Evolutionary conservation across 2,888 invertebrate genomes (phyloP).

Genomic region (Lasioglossum zephyrum): DNA sequence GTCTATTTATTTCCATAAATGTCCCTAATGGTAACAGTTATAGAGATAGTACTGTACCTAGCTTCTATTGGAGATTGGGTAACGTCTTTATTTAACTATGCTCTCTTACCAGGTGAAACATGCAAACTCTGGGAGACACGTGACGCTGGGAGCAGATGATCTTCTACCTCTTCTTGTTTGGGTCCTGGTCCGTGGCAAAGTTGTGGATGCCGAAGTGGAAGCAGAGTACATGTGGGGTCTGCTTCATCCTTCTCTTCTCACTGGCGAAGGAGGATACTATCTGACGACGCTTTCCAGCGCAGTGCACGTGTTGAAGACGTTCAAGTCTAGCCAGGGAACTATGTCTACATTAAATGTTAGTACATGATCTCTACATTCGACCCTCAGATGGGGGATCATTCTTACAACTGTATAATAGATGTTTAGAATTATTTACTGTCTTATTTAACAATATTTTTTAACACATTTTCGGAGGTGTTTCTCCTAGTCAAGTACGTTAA

Average conservation of each 20-base stretch:
- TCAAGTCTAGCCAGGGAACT: constrained; percentile 82
- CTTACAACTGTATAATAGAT: no score
- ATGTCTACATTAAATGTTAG: constrained; percentile 82
- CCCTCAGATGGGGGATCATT: no score
- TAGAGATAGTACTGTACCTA: background rate
- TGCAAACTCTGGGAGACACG: constrained; percentile 86
- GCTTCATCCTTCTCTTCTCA: constrained; percentile 94
- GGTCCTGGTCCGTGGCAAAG: constrained; percentile 94
- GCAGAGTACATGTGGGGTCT: constrained; percentile 98
- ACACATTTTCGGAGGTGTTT: no score
- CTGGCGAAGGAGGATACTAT: constrained; percentile 97
- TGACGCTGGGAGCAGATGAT: constrained; percentile 92
- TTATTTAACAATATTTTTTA: no score
- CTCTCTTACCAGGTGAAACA: constrained; percentile 87
- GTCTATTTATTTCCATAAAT: no score
- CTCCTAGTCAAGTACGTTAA: no score
- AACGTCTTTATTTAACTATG: background rate
- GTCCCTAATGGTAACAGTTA: no score
- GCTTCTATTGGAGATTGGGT: background rate
- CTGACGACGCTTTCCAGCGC: constrained; percentile 97
- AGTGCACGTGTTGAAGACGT: constrained; percentile 93
- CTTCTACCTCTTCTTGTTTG: constrained; percentile 96
- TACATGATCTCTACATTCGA: background rate
- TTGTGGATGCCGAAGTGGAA: constrained; percentile 97
- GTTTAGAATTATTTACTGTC: no score